These are phyloP conservation scores for Scarus forsteni DNA, from an alignment of 2,797 vertebrate species.

Conservation along the genomic window DNA sequence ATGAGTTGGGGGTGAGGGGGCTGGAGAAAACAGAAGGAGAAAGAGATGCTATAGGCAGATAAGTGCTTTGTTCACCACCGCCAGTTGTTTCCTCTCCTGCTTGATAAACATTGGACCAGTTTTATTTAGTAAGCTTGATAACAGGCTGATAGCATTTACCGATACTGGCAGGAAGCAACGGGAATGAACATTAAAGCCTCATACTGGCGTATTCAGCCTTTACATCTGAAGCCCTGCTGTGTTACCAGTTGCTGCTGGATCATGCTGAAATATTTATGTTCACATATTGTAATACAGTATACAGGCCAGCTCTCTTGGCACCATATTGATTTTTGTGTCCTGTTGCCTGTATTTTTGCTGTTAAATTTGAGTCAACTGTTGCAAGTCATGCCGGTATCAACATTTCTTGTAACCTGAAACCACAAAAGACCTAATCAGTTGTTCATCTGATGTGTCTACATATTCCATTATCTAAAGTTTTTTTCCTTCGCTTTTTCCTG, in stretches of 20 bases:
- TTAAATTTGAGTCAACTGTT: conserved; percentile 4
- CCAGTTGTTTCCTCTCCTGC: conserved; percentile 65
- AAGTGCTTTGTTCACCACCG: conserved; percentile 69
- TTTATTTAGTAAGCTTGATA: conserved; percentile 75
- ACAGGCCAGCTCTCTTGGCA: conserved; percentile 10
- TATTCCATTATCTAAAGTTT: conserved; percentile 6
- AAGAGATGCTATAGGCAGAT: conserved; percentile 65
- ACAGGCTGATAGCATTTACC: conserved; percentile 60
- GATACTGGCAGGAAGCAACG: conserved; percentile 57
- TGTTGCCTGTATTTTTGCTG: conserved; percentile 5
- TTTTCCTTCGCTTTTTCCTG: conserved; percentile 42
- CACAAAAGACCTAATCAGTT: conserved; percentile 9
- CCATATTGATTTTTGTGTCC: conserved; percentile 25
- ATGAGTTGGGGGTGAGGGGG: conserved; percentile 44
- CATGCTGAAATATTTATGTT: conserved; percentile 39
- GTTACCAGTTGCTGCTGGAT: conserved; percentile 27
- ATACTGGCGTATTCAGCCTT: conserved; percentile 40
- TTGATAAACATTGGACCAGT: conserved; percentile 73
- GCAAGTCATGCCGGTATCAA: background rate
- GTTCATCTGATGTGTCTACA: background rate
- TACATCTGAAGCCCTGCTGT: conserved; percentile 25
- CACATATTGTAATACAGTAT: conserved; percentile 28
- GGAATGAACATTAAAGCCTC: conserved; percentile 64
- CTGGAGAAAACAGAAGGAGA: conserved; percentile 31
- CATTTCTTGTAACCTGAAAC: conserved; percentile 18